Evolutionary conservation across 1,140 invertebrate species (phyloP), one percentile per base, ranked within the genome.

Genomic region (Ganaspis sp.): DNA sequence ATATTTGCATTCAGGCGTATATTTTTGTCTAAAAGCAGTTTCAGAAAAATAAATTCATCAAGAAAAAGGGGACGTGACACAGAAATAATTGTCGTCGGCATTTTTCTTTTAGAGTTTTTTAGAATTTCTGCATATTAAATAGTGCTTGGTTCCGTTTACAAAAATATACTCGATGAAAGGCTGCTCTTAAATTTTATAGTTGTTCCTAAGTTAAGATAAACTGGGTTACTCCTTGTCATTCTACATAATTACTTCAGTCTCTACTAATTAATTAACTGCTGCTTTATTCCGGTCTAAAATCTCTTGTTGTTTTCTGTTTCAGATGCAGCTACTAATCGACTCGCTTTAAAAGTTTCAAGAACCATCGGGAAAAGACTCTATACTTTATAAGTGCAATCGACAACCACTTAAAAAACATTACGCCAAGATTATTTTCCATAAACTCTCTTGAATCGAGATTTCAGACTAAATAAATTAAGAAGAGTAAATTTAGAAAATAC

Each of bases 311-410:
- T 64, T 64, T 64, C 58, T 64, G 58, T 64, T 64, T 8, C 58
- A 64, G 58, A 34, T 64, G 58, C 4, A 64, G n/a, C 58, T 64
- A 64, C 11, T 64, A 26, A 64, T 64, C 23, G 58, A 64, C 26
- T 64, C 23, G 19, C 9, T 34, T 64, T 4, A 34, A 64, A 29
- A 29, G 23, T 34, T 29, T 26, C 23, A 64, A 29, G 21, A 64
- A 45, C 40, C 21, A 29, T 5, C 5, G 3, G 23, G 58, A 64
- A 29, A 15, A n/a, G 45, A 15, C 29, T n/a, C 23, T 29, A 5
- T 11, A 64, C 5, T 64, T 64, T 29, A 15, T 64, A 64, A n/a
- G 5, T 29, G 23, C 12, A 12, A 29, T 64, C 23, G 9, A 29
- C 4, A 29, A 15, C 11, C 58, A n/a, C 23, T 29, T 2, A 34